These are phyloP conservation scores for Cygnus olor DNA, from an alignment of 2,797 vertebrate species.

Conservation along the genomic window DNA sequence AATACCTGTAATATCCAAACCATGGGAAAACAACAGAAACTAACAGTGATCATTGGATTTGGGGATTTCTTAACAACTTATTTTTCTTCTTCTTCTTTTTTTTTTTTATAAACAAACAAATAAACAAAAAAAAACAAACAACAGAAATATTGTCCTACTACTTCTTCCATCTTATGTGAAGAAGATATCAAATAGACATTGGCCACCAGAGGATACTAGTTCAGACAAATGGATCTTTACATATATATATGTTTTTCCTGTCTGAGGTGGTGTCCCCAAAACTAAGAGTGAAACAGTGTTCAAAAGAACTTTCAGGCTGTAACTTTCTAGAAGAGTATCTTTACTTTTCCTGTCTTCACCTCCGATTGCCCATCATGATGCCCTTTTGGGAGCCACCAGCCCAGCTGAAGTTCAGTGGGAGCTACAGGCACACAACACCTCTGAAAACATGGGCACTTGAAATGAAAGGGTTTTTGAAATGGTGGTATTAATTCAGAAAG, in stretches of 20 bases:
- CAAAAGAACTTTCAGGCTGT: neutral
- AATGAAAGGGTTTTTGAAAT: neutral
- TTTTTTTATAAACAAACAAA: neutral
- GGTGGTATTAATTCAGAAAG: neutral
- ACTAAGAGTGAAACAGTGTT: neutral
- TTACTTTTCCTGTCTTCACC: neutral
- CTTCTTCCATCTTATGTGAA: neutral
- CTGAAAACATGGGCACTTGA: neutral
- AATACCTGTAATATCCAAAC: neutral
- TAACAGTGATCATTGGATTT: neutral
- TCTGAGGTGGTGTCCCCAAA: neutral
- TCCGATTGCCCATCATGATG: neutral
- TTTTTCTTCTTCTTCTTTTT: neutral
- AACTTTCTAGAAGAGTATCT: neutral
- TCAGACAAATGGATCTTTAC: neutral
- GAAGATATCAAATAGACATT: neutral
- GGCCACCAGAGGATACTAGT: neutral
- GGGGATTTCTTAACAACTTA: neutral
- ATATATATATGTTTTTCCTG: neutral
- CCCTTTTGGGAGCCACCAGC: neutral
- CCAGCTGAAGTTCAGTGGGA: neutral
- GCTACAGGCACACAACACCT: fast-evolving
- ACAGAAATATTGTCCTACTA: neutral
- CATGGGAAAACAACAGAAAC: neutral
- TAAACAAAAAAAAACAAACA: fast-evolving